Evolutionary conservation across 2,888 invertebrate species (phyloP).

Genomic region (Melieria omissa): DNA sequence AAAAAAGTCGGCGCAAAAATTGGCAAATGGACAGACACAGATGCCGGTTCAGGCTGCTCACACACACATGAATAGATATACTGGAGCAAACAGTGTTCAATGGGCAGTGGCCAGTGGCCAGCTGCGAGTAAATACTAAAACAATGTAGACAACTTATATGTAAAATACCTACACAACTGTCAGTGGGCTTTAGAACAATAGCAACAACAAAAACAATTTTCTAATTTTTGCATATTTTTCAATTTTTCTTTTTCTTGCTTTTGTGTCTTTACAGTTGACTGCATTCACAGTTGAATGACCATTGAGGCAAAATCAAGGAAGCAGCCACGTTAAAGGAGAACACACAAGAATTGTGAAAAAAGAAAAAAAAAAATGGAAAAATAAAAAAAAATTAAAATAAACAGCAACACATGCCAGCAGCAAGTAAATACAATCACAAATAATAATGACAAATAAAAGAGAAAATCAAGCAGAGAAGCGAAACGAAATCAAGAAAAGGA

Average conservation of each 20-base stretch:
- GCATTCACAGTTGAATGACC: slow-evolving; percentile 52
- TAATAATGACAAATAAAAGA: background rate
- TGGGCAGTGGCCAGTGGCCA: no score
- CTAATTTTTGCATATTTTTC: slow-evolving; percentile 27
- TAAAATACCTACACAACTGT: no score
- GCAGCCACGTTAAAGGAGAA: slow-evolving; percentile 18
- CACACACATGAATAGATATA: no score
- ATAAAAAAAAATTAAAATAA: background rate
- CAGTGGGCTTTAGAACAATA: no score
- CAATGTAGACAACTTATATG: no score
- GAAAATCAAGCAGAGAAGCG: background rate
- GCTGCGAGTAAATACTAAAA: no score
- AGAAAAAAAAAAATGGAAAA: slow-evolving; percentile 16
- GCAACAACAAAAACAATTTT: slow-evolving; percentile 23
- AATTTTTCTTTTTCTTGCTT: slow-evolving; percentile 51
- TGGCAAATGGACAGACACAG: no score
- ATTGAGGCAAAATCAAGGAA: slow-evolving; percentile 33
- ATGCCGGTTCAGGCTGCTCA: no score
- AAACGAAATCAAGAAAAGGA: background rate
- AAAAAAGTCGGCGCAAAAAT: background rate
- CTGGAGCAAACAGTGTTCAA: no score
- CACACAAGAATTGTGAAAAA: slow-evolving; percentile 24
- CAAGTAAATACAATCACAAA: background rate
- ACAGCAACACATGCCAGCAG: no score
- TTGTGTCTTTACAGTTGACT: slow-evolving; percentile 49